phyloP scores from a whole-genome alignment of 2,113 vertebrate species.

The Embiotoca jacksoni region DNA sequence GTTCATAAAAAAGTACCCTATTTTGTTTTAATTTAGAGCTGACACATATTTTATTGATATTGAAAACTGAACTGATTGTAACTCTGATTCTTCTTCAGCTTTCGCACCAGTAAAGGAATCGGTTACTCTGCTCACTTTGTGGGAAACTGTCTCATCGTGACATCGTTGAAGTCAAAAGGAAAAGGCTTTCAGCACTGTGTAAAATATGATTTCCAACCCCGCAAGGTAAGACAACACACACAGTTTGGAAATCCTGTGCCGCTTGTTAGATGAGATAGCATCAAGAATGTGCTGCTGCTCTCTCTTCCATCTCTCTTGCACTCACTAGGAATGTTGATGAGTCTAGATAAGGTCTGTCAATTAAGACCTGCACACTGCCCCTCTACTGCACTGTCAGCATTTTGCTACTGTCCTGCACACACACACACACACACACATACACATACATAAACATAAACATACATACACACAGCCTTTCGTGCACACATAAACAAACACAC shows the following conservation, averaged over 20 bases:
- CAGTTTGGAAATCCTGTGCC: conserved; percentile 11
- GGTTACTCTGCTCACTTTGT: conserved; percentile 99
- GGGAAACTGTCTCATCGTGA: conserved; percentile 99
- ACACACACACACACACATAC: conserved; percentile 39
- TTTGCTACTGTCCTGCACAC: conserved; percentile 42
- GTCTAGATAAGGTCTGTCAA: conserved; percentile 73
- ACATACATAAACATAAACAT: conserved; percentile 27
- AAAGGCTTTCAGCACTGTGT: conserved; percentile 99
- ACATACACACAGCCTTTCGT: conserved; percentile 29
- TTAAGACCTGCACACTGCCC: conserved; percentile 61
- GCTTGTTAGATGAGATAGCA: conserved; percentile 45
- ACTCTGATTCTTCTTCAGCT: conserved; percentile 83
- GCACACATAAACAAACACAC: conserved; percentile 45
- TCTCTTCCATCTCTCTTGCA: conserved; percentile 31
- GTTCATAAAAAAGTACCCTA: background rate
- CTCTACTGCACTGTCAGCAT: conserved; percentile 53
- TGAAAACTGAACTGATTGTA: conserved; percentile 3
- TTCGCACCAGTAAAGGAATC: conserved; percentile 99
- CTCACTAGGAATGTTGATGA: conserved; percentile 61
- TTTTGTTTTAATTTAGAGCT: conserved; percentile 13
- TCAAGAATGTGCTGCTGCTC: conserved; percentile 11
- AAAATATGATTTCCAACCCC: conserved; percentile 98
- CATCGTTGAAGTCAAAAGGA: conserved; percentile 98
- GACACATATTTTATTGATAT: background rate
- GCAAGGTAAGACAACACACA: conserved; percentile 88